These are phyloP conservation scores for Ptychoptera contaminata DNA, from an alignment of 2,888 invertebrate species.

Conservation along the genomic window DNA sequence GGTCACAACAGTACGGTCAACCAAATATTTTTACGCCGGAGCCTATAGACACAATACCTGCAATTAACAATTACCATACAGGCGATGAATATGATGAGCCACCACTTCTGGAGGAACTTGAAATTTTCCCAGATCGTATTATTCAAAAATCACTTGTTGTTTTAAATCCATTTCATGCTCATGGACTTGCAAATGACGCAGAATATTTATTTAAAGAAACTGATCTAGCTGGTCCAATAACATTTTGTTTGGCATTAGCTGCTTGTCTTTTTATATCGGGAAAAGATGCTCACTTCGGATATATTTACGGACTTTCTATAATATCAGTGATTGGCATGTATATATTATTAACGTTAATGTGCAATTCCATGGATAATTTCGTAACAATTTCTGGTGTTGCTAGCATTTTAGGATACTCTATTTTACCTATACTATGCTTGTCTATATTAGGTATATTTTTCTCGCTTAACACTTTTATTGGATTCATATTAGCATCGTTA, in stretches of 20 bases:
- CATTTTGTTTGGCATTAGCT: constrained; percentile 64
- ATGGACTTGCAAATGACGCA: constrained; percentile 56
- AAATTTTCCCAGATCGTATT: constrained; percentile 80
- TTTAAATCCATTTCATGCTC: constrained; percentile 64
- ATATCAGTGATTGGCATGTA: constrained; percentile 86
- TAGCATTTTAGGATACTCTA: constrained; percentile 82
- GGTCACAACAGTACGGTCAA: not conserved
- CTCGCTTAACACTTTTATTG: constrained; percentile 55
- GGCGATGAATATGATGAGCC: constrained; percentile 48
- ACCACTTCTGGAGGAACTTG: constrained; percentile 77
- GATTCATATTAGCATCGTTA: constrained; percentile 46
- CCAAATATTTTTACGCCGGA: not conserved
- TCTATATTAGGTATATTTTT: constrained; percentile 64
- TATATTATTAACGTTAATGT: constrained; percentile 66
- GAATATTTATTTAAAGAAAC: constrained; percentile 64
- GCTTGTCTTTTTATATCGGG: constrained; percentile 52
- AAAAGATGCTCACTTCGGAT: constrained; percentile 77
- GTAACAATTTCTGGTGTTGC: constrained; percentile 67
- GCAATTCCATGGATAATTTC: constrained; percentile 41
- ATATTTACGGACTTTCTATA: constrained; percentile 84
- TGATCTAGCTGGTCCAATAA: constrained; percentile 84
- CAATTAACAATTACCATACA: not conserved
- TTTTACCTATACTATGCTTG: constrained; percentile 80
- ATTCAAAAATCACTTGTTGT: constrained; percentile 79
- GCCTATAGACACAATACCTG: not conserved